A percentile compares a stretch with the other conserved stretches of the same genome.
Evolutionary conservation across 2,888 invertebrate species (phyloP).

Genomic region (Pinctada fucata): DNA sequence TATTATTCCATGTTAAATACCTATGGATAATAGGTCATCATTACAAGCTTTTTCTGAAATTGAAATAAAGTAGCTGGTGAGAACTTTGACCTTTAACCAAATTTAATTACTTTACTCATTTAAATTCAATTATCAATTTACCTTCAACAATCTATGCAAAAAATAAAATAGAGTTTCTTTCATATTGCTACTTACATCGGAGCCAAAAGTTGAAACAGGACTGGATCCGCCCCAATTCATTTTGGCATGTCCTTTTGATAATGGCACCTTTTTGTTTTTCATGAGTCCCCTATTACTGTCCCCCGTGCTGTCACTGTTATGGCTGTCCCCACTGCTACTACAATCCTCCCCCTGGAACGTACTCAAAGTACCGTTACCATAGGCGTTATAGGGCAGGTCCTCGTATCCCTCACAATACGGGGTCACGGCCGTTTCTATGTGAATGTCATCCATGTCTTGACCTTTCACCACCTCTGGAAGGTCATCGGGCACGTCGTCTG

Average conservation of each 20-base stretch:
- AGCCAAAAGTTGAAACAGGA: slow-evolving; percentile 19
- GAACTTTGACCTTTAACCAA: neutral
- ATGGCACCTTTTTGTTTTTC: slow-evolving; percentile 38
- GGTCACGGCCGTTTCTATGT: slow-evolving; percentile 60
- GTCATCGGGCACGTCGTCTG: slow-evolving; percentile 54
- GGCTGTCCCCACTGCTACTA: slow-evolving; percentile 55
- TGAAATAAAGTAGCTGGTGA: neutral
- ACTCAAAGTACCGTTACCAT: slow-evolving; percentile 43
- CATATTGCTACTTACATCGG: slow-evolving; percentile 9
- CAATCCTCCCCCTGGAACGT: slow-evolving; percentile 55
- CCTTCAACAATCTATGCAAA: too few species aligned
- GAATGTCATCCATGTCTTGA: slow-evolving; percentile 48
- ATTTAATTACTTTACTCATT: too few species aligned
- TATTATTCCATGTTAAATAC: neutral
- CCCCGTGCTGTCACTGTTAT: slow-evolving; percentile 57
- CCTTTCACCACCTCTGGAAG: slow-evolving; percentile 43
- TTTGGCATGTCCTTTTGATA: slow-evolving; percentile 40
- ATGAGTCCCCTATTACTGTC: slow-evolving; percentile 56
- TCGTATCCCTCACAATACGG: slow-evolving; percentile 52
- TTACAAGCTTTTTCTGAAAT: slow-evolving; percentile 19
- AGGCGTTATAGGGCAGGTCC: slow-evolving; percentile 26
- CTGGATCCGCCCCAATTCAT: slow-evolving; percentile 27
- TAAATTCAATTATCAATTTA: too few species aligned
- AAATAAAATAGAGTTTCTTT: neutral
- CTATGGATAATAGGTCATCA: slow-evolving; percentile 26